Conservation (phyloP, 2,113 vertebrate genomes). For the Emydura subglobosa region DNA sequence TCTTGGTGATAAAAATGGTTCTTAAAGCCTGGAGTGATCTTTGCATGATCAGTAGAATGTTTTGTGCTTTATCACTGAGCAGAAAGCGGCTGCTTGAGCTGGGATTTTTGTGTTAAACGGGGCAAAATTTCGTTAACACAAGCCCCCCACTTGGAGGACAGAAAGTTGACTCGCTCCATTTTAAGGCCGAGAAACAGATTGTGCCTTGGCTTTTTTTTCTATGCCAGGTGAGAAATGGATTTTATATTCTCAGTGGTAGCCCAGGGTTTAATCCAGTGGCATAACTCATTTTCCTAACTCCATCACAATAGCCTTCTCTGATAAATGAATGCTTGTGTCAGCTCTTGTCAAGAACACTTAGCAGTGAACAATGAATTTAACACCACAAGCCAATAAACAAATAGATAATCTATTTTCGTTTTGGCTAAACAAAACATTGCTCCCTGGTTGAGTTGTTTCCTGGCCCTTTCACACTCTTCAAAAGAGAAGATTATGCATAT, state of each 20-base stretch:
- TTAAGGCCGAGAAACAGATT: neutral
- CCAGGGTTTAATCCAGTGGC: neutral
- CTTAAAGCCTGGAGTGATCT: neutral
- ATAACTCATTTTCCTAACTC: neutral
- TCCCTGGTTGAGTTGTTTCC: neutral
- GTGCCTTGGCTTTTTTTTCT: neutral
- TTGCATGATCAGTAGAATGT: neutral
- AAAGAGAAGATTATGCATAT: neutral
- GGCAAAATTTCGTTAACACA: neutral
- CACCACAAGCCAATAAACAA: constrained; percentile 54
- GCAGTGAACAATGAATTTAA: constrained; percentile 36
- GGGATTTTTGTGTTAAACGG: constrained; percentile 32
- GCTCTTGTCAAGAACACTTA: constrained; percentile 43
- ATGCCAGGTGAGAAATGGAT: neutral
- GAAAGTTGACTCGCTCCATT: neutral
- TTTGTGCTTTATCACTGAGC: constrained; percentile 26
- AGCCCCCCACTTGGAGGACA: neutral
- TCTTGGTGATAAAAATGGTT: neutral
- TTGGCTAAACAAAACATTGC: neutral
- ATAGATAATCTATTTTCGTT: constrained; percentile 33
- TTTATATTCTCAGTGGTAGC: neutral
- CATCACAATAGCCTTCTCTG: constrained; percentile 10
- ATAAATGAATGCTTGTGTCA: constrained; percentile 44
- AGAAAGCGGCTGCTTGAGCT: neutral
- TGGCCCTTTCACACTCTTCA: neutral